Base-by-base conservation (phyloP, 2,113 vertebrate genomes). In the Stictonetta naevosa region DNA sequence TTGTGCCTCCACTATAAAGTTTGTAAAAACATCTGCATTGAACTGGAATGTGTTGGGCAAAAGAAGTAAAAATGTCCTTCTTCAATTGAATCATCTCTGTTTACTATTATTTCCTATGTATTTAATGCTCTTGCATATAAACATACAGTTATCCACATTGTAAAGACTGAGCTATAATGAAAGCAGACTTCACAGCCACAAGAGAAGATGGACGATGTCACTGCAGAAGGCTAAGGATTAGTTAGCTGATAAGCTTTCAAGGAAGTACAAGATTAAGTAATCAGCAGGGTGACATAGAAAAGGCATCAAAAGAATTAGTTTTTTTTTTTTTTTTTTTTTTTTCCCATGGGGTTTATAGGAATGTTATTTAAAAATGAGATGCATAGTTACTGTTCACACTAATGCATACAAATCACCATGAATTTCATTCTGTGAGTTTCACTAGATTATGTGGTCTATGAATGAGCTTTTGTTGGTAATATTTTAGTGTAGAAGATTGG, bases 1-100 rank as follows among this genome's bases (percentile, higher is more conserved):
- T n/a, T 16, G 5, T 71, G 23, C 4, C 4, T 64, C 2, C 0
- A 38, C 20, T 36, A 5, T 29, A 8, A 48, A 15, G 18, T 14
- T 40, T 25, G 3, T 9, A 20, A 60, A 53, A 38, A 28, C 26
- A 14, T 62, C 40, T 74, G 28, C n/a, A 0, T 8, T 59, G 50
- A 63, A 26, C 11, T 16, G 5, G 11, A 36, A 52, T 1, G 2
- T 58, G 29, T 9, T 4, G 11, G 20, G 3, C 26, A 78, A 63
- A 80, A 55, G 33, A 80, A 25, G 21, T 20, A 28, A 11, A 71
- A 80, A 52, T 3, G 5, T 17, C 4, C 19, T 67, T 7, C 18
- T 56, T 28, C 8, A 38, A 42, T 74, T 13, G 64, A 75, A 44
- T 13, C 7, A 3, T 5, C 3, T 28, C 52, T 31, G 13, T 28